A percentile compares a stretch with the other conserved stretches of the same genome.
phyloP scores from a whole-genome alignment of 1,140 invertebrate genomes.

The Gryllus bimaculatus region DNA sequence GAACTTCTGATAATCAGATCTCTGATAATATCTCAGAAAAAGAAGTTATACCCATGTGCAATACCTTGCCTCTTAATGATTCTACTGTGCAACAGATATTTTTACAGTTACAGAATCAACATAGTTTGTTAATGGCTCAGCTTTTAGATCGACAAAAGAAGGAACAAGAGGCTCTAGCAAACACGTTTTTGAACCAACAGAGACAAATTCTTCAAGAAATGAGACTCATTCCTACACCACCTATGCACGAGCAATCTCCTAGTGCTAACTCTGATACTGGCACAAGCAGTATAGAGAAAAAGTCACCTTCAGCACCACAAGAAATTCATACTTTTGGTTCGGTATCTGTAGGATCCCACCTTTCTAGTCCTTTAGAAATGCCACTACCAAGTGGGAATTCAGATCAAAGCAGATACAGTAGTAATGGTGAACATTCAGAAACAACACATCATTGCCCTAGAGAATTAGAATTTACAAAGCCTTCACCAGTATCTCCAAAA shows the following conservation, averaged over 20 bases:
- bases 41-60: no score
- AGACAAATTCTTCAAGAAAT: conserved; percentile 43
- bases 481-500: no score
- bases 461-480: no score
- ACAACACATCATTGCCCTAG: no score
- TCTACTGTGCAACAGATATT: conserved; percentile 11
- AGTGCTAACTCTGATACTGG: neutral
- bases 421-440: no score
- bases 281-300: neutral
- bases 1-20: no score
- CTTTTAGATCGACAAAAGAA: conserved; percentile 45
- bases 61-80: neutral
- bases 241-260: neutral
- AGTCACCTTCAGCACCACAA: neutral
- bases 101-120: conserved; percentile 44
- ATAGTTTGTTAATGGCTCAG: conserved; percentile 46
- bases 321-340: neutral
- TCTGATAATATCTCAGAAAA: no score
- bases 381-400: neutral
- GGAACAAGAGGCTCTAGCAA: conserved; percentile 45
- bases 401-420: neutral
- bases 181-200: conserved; percentile 50
- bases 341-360: neutral
- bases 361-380: neutral
- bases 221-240: conserved; percentile 25